Evolutionary conservation across 2,113 vertebrate species (phyloP), one percentile per base, ranked within the genome.

Genomic region (Lophotis ruficrista): DNA sequence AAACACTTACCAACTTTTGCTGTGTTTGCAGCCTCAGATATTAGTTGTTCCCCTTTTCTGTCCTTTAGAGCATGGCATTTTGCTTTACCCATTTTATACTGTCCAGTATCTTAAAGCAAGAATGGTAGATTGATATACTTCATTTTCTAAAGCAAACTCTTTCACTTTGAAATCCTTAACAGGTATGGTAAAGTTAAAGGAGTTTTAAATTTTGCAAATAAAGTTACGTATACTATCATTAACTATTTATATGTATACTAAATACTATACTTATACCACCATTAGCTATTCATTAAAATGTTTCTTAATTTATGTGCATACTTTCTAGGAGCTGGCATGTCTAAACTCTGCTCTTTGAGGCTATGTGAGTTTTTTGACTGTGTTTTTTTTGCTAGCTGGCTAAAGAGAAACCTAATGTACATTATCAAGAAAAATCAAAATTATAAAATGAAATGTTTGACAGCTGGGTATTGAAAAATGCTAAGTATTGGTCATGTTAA

Each of bases 321-420:
- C 6, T 71, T 81, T 50, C 5, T 69, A 64, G 23, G 8, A 75
- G 10, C 17, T 84, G 18, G 4, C 41, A 28, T 75, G 8, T 70
- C 48, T 75, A 71, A 83, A 48, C 16, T 54, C 23, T 61, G 22
- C 28, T 61, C 13, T 65, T 4, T 58, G 22, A 78, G 16, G 7
- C 7, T 85, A 10, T 0, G 2, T 13, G 12, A 5, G 3, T n/a
- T 61, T 43, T 33, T n/a, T 12, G 2, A 3, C 28, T 37, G n/a
- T 1, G 0, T 7, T 31, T 60, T 14, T 86, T 70, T 86, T 81
- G 6, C 11, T 82, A 71, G 3, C 23, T 58, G 37, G 21, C 30
- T 90, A 24, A 76, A 61, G 24, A 83, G 37, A 68, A 66, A 50
- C 14, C 9, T 24, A 57, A 78, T 62, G 28, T 53, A 66, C 7